These are phyloP conservation scores for Lobophora halterata DNA, from an alignment of 2,888 invertebrate genomes.

Conservation along the genomic window DNA sequence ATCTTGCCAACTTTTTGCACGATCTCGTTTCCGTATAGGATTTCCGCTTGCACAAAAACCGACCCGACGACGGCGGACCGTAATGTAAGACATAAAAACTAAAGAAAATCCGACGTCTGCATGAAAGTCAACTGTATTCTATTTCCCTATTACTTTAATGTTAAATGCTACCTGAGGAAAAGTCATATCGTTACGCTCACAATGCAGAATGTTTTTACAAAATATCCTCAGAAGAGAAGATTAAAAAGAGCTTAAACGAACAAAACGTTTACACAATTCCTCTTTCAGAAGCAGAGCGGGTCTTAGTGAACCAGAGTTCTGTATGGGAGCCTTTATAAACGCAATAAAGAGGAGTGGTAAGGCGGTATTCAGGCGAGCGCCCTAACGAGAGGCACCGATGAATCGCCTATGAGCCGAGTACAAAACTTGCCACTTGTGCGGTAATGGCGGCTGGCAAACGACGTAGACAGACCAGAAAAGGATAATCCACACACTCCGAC, in stretches of 20 bases:
- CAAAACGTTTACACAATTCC: conserved; percentile 71
- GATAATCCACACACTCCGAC: conserved; percentile 21
- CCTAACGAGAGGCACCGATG: conserved; percentile 75
- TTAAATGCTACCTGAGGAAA: conserved; percentile 42
- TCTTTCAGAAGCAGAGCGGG: conserved; percentile 70
- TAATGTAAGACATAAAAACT: conserved; percentile 36
- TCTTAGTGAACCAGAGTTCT: conserved; percentile 74
- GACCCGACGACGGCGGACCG: conserved; percentile 25
- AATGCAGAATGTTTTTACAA: conserved; percentile 53
- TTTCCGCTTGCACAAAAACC: conserved; percentile 41
- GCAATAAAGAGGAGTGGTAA: conserved; percentile 79
- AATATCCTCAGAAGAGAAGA: conserved; percentile 53
- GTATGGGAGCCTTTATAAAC: conserved; percentile 78
- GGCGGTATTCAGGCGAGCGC: conserved; percentile 71
- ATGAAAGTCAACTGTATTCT: conserved; percentile 37
- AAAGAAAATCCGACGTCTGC: conserved; percentile 34
- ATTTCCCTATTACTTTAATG: conserved; percentile 46
- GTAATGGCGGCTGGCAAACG: conserved; percentile 49
- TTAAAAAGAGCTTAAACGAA: conserved; percentile 64
- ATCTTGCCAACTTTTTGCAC: conserved; percentile 34
- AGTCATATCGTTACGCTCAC: conserved; percentile 50
- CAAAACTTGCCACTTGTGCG: conserved; percentile 73
- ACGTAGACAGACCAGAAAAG: conserved; percentile 16
- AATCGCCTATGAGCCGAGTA: conserved; percentile 73
- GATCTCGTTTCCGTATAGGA: conserved; percentile 38